Base-by-base conservation (phyloP, 2,797 vertebrate genomes). In the Siniperca undulata region DNA sequence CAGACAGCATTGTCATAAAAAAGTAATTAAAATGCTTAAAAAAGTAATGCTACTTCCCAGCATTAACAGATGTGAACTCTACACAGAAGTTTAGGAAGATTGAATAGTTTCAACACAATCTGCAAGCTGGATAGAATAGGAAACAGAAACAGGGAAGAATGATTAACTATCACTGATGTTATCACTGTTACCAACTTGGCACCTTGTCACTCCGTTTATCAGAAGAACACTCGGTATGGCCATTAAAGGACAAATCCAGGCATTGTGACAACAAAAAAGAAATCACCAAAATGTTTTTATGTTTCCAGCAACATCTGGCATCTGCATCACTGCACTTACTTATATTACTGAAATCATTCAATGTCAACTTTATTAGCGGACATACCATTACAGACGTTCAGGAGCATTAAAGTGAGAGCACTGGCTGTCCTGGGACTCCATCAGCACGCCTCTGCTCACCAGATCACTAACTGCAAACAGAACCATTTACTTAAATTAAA, bases 331-430 rank as follows among this genome's bases (percentile, higher is more conserved):
- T 68, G 53, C 67, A 44, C 53, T 77, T 38, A 8, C 20, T 68
- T 85, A 81, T 83, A 86, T 74, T 58, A 70, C 58, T 10, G 64
- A 58, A 44, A 65, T 89, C 78, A 83, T 68, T 91, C 72, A 82
- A 0, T 24, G 67, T 82, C 62, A 70, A 12, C 36, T 85, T 87
- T 90, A 85, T 79, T 61, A 84, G 77, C 69, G 70, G 68, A 86
- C 69, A 10, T 50, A 50, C 53, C 61, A 42, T 34, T 76, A 61
- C 59, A 75, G 62, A 71, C 24, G 0, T 46, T 66, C 42, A 65
- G 80, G 13, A 48, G 70, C 44, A 48, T 78, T 72, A 66, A 59
- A 42, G 62, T 14, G 64, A 65, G 62, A 86, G 53, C 34, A 7
- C 27, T 22, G n/a, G 30, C 78, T 36, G 68, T 58, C 38, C 74